phyloP scores from a whole-genome alignment of 2,888 invertebrate species.

The Desoria tigrina region DNA sequence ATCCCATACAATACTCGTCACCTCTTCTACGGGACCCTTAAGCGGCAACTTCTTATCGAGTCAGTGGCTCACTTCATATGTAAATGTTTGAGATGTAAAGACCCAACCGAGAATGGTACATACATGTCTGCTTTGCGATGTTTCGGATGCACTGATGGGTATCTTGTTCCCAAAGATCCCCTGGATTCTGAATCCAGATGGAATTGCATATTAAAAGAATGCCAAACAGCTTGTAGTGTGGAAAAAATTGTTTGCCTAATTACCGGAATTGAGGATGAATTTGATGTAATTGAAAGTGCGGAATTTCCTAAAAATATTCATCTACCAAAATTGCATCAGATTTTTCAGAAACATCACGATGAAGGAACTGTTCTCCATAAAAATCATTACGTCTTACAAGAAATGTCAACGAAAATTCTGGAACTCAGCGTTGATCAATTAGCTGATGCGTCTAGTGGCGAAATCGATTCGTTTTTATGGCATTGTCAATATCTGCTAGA shows the following conservation, averaged over 20 bases:
- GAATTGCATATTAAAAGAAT: constrained; percentile 21
- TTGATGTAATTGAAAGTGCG: constrained; percentile 25
- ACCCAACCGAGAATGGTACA: constrained; percentile 31
- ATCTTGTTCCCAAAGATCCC: constrained; percentile 20
- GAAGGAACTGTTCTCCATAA: constrained; percentile 28
- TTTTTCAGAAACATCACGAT: constrained; percentile 25
- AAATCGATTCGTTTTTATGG: constrained; percentile 24
- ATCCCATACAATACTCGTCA: constrained; percentile 33
- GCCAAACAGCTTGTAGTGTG: constrained; percentile 22
- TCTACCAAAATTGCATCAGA: constrained; percentile 12
- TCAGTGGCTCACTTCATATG: constrained; percentile 37
- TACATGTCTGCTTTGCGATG: constrained; percentile 31
- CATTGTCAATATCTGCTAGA: constrained; percentile 30
- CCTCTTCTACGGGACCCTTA: constrained; percentile 32
- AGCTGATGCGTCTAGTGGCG: neutral
- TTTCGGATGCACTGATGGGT: constrained; percentile 29
- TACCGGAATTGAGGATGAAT: constrained; percentile 33
- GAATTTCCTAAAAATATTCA: constrained; percentile 26
- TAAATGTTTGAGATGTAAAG: constrained; percentile 27
- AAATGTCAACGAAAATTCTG: constrained; percentile 35
- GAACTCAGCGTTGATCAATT: constrained; percentile 26
- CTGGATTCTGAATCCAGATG: constrained; percentile 27
- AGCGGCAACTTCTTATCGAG: constrained; percentile 28
- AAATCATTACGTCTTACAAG: constrained; percentile 41
- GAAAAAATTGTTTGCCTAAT: constrained; percentile 36